Evolutionary conservation across 2,797 vertebrate genomes (phyloP).

Genomic region (Thaleichthys pacificus): DNA sequence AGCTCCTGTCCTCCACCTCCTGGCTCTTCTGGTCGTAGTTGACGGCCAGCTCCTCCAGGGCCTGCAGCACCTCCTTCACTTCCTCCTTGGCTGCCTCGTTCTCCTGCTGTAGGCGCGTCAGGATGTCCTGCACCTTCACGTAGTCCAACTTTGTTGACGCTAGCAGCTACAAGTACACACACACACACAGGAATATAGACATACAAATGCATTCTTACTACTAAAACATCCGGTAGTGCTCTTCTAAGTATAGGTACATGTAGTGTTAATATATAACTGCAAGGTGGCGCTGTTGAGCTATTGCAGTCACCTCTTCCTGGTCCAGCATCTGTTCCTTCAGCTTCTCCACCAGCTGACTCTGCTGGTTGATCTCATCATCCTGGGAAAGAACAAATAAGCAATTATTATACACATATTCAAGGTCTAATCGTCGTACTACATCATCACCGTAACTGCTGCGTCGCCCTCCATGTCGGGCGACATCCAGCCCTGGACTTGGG

Average conservation of each 20-base stretch:
- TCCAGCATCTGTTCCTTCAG: slow-evolving; percentile 93
- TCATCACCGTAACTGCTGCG: no score
- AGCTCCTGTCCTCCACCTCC: slow-evolving; percentile 80
- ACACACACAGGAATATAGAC: slow-evolving; percentile 1
- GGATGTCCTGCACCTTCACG: slow-evolving; percentile 89
- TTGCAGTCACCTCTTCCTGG: slow-evolving; percentile 84
- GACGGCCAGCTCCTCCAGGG: slow-evolving; percentile 84
- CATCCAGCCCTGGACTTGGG: neutral
- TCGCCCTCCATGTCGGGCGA: neutral
- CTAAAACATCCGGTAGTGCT: no score
- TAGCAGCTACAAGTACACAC: slow-evolving; percentile 74
- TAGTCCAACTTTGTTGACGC: slow-evolving; percentile 87
- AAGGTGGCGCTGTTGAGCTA: slow-evolving; percentile 8
- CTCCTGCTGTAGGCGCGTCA: slow-evolving; percentile 88
- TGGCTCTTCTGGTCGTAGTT: slow-evolving; percentile 86
- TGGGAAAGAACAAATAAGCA: slow-evolving; percentile 38
- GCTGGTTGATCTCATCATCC: slow-evolving; percentile 96
- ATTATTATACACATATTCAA: neutral
- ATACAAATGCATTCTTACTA: neutral
- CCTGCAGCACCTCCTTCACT: slow-evolving; percentile 83
- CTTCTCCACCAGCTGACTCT: slow-evolving; percentile 90
- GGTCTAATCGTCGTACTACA: no score
- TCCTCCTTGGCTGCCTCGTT: slow-evolving; percentile 85
- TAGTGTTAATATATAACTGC: neutral
- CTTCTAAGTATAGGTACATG: neutral